Evolutionary conservation across 2,797 vertebrate genomes (phyloP).

Genomic region (Synaphobranchus kaupii): DNA sequence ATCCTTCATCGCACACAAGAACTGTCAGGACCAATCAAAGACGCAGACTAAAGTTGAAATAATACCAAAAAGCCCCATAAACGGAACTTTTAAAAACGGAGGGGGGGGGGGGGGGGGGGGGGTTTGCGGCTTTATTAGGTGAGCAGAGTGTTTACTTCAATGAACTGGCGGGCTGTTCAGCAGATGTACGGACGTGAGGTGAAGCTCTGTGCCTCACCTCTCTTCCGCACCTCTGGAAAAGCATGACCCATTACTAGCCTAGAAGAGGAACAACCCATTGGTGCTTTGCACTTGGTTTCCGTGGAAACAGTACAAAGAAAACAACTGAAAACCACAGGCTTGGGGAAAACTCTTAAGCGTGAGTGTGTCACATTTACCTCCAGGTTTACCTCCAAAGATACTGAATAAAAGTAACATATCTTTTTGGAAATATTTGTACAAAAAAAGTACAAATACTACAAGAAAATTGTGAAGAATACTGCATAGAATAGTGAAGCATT

Average conservation of each 20-base stretch:
- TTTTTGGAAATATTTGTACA: neutral
- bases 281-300: neutral
- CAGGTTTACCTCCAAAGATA: neutral
- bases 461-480: neutral
- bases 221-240: constrained; percentile 7
- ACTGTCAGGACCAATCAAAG: neutral
- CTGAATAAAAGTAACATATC: neutral
- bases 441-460: neutral
- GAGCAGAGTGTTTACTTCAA: neutral
- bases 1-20: neutral
- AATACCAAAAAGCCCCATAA: neutral
- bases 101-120: neutral
- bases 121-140: neutral
- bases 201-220: neutral
- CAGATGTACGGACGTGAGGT: neutral
- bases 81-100: neutral
- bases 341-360: neutral
- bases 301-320: neutral
- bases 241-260: neutral
- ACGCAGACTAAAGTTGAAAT: neutral
- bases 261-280: neutral
- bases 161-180: neutral
- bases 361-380: neutral
- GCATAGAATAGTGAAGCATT: neutral
- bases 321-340: neutral